phyloP scores from a whole-genome alignment of 2,888 invertebrate species.

The Cerastoderma edule region DNA sequence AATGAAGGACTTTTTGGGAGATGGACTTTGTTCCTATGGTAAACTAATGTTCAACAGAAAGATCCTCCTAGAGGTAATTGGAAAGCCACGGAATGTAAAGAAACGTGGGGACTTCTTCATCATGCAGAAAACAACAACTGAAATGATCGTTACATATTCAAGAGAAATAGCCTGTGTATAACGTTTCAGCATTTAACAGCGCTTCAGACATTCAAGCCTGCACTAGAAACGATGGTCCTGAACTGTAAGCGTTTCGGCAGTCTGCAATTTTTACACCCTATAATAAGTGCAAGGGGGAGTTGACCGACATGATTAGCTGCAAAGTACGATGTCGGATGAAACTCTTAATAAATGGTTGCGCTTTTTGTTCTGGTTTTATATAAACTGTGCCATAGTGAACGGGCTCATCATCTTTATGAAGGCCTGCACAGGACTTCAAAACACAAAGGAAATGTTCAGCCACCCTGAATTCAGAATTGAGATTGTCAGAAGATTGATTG shows the following conservation, averaged over 20 bases:
- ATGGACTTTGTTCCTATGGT: slow-evolving; percentile 40
- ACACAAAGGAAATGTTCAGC: slow-evolving; percentile 3
- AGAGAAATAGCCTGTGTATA: slow-evolving; percentile 28
- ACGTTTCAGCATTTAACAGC: slow-evolving; percentile 42
- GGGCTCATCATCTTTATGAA: slow-evolving; percentile 36
- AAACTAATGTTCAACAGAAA: slow-evolving; percentile 28
- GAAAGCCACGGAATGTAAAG: background rate
- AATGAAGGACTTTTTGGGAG: slow-evolving; percentile 23
- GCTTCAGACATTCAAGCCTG: background rate
- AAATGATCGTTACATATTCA: slow-evolving; percentile 32
- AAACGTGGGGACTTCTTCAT: slow-evolving; percentile 37
- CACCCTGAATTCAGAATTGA: slow-evolving; percentile 33
- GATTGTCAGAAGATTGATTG: slow-evolving; percentile 23
- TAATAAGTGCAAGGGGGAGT: slow-evolving; percentile 49
- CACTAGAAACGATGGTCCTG: background rate
- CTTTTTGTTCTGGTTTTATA: slow-evolving; percentile 37
- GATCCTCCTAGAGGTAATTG: slow-evolving; percentile 23
- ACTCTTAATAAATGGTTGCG: slow-evolving; percentile 35
- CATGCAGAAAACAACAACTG: slow-evolving; percentile 30
- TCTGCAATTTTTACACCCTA: slow-evolving; percentile 11
- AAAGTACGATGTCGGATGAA: slow-evolving; percentile 29
- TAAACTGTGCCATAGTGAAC: slow-evolving; percentile 36
- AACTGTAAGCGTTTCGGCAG: background rate
- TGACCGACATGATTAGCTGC: slow-evolving; percentile 39
- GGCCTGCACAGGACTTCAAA: background rate